Evolutionary conservation across 2,888 invertebrate genomes (phyloP).

Genomic region (Drosophila macrospina): DNA sequence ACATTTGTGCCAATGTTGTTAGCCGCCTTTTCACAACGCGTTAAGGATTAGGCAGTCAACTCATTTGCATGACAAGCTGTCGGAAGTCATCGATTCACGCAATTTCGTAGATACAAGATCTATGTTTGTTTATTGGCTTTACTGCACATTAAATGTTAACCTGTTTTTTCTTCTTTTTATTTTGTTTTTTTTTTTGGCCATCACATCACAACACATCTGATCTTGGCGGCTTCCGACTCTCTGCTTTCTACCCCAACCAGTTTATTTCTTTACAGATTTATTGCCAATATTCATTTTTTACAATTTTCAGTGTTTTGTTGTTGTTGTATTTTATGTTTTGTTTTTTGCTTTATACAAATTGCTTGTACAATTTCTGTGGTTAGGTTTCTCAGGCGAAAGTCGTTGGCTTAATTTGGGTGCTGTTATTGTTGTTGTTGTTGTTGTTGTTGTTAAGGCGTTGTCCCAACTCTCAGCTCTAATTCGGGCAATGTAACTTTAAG

Average conservation of each 20-base stretch:
- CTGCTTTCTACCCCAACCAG: slow-evolving; percentile 76
- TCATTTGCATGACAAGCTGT: slow-evolving; percentile 77
- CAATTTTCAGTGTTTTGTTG: slow-evolving; percentile 6
- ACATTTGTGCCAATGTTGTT: slow-evolving; percentile 36
- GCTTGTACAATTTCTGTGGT: slow-evolving; percentile 61
- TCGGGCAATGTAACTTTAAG: slow-evolving; percentile 51
- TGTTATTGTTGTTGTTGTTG: slow-evolving; percentile 29
- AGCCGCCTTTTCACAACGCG: slow-evolving; percentile 20
- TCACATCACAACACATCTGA: slow-evolving; percentile 25
- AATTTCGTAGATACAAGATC: slow-evolving; percentile 54
- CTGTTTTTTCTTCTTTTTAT: too few species aligned
- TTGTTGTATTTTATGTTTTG: slow-evolving; percentile 34
- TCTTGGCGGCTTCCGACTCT: slow-evolving; percentile 50
- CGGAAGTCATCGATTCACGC: slow-evolving; percentile 72
- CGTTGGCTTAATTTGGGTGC: slow-evolving; percentile 59
- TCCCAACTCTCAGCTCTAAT: slow-evolving; percentile 56
- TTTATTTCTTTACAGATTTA: slow-evolving; percentile 67
- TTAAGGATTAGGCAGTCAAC: slow-evolving; percentile 54
- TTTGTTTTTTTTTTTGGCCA: too few species aligned
- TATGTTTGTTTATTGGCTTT: slow-evolving; percentile 46
- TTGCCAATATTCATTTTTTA: slow-evolving; percentile 70
- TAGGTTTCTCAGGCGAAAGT: slow-evolving; percentile 67
- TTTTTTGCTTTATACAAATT: slow-evolving; percentile 66
- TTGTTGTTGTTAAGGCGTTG: slow-evolving; percentile 61
- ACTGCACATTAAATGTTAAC: slow-evolving; percentile 40